phyloP scores from a whole-genome alignment of 2,888 invertebrate species.

The Lycaena phlaeas region DNA sequence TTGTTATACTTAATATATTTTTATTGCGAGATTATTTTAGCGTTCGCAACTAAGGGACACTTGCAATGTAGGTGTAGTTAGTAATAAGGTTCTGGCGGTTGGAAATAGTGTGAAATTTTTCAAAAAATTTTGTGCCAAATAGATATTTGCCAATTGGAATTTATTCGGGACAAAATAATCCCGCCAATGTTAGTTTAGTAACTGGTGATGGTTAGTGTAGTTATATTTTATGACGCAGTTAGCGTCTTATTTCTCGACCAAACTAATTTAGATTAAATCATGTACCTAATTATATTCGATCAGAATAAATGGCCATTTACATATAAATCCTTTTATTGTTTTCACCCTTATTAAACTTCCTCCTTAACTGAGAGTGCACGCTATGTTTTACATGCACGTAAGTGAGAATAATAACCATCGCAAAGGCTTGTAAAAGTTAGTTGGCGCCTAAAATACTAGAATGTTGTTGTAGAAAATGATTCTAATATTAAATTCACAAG shows the following conservation, averaged over 20 bases:
- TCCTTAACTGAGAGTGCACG: too few species aligned
- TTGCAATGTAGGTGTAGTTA: conserved; percentile 25
- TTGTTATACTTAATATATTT: background rate
- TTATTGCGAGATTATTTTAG: conserved; percentile 13
- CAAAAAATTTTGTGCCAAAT: conserved; percentile 69
- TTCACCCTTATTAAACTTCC: too few species aligned
- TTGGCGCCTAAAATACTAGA: too few species aligned
- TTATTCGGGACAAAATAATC: conserved; percentile 66
- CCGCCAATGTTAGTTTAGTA: conserved; percentile 44
- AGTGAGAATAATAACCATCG: too few species aligned
- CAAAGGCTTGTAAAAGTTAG: too few species aligned
- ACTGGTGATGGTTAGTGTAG: conserved; percentile 39
- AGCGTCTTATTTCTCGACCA: conserved; percentile 49
- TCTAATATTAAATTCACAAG: too few species aligned
- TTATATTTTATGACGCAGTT: conserved; percentile 47
- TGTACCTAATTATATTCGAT: conserved; percentile 30
- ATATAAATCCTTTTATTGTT: conserved; percentile 22
- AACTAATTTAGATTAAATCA: conserved; percentile 58
- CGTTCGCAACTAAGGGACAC: conserved; percentile 17
- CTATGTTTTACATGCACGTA: too few species aligned
- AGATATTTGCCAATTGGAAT: conserved; percentile 37
- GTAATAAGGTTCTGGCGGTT: conserved; percentile 10
- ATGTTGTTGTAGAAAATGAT: too few species aligned
- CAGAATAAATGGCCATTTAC: conserved; percentile 51
- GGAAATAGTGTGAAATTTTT: conserved; percentile 10